Evolutionary conservation across 2,113 vertebrate genomes (phyloP).

Genomic region (Alces alces): DNA sequence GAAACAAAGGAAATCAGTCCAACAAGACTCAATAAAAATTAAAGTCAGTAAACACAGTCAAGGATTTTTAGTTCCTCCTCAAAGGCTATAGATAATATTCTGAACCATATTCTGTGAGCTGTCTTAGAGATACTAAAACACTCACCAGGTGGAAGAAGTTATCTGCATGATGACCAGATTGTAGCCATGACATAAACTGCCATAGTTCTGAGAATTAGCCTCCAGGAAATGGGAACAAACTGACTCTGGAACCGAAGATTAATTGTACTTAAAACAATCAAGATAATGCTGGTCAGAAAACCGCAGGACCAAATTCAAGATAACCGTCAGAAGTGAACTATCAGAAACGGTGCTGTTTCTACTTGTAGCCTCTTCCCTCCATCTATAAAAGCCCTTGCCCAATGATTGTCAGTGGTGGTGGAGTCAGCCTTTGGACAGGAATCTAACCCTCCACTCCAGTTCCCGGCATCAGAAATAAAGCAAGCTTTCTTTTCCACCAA

Average conservation of each 20-base stretch:
- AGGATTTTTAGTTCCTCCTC: not conserved
- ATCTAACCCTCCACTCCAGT: not conserved
- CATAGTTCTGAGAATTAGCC: not conserved
- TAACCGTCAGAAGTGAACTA: not conserved
- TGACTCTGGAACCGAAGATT: not conserved
- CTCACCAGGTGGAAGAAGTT: not conserved
- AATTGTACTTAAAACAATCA: not conserved
- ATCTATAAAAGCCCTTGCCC: not conserved
- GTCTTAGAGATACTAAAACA: not conserved
- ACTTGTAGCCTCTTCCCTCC: not conserved
- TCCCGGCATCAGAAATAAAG: not conserved
- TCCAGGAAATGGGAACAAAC: not conserved
- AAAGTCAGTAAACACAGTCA: not conserved
- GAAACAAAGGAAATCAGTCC: not conserved
- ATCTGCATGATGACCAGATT: not conserved
- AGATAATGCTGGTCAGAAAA: not conserved
- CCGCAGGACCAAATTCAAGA: not conserved
- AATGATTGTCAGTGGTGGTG: not conserved
- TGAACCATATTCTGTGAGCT: not conserved
- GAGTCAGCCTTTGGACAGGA: not conserved
- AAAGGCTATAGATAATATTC: not conserved
- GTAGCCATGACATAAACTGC: not conserved
- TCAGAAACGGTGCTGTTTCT: not conserved
- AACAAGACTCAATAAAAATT: not conserved
- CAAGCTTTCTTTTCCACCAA: not conserved